These are phyloP conservation scores for Apeltes quadracus DNA, from an alignment of 2,113 vertebrate genomes.

Conservation along the genomic window DNA sequence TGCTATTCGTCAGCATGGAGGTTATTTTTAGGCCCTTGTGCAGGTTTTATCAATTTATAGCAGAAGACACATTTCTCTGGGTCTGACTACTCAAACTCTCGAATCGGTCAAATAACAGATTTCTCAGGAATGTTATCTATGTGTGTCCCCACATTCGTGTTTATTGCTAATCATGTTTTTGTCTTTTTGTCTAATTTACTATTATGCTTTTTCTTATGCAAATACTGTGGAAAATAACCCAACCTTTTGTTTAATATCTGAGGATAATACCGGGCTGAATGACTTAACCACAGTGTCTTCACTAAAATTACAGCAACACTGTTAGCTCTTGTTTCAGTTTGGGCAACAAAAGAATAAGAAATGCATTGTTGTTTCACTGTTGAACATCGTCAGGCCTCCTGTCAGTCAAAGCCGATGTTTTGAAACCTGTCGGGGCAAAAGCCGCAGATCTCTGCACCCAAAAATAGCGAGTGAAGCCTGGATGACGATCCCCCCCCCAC, in stretches of 20 bases:
- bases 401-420: slow-evolving; percentile 39
- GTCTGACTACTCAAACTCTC: slow-evolving; percentile 8
- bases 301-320: slow-evolving; percentile 7
- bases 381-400: slow-evolving; percentile 28
- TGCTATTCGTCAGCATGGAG: slow-evolving; percentile 58
- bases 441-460: slow-evolving; percentile 24
- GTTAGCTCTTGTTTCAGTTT: neutral
- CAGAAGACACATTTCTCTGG: slow-evolving; percentile 33
- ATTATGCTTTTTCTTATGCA: neutral
- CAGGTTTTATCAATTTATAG: slow-evolving; percentile 47
- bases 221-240: neutral
- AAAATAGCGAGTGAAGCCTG: slow-evolving; percentile 32
- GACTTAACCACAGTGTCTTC: neutral
- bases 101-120: neutral
- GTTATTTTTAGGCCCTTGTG: slow-evolving; percentile 63
- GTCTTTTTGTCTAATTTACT: neutral
- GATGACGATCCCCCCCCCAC: slow-evolving; percentile 21
- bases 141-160: neutral
- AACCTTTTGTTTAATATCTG: neutral
- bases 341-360: slow-evolving; percentile 1
- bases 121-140: neutral
- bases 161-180: neutral
- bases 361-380: slow-evolving; percentile 19
- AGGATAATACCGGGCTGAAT: neutral
- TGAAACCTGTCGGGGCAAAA: slow-evolving; percentile 30